Base-by-base conservation (phyloP, 2,888 invertebrate species). In the Caenorhabditis panamensis region DNA sequence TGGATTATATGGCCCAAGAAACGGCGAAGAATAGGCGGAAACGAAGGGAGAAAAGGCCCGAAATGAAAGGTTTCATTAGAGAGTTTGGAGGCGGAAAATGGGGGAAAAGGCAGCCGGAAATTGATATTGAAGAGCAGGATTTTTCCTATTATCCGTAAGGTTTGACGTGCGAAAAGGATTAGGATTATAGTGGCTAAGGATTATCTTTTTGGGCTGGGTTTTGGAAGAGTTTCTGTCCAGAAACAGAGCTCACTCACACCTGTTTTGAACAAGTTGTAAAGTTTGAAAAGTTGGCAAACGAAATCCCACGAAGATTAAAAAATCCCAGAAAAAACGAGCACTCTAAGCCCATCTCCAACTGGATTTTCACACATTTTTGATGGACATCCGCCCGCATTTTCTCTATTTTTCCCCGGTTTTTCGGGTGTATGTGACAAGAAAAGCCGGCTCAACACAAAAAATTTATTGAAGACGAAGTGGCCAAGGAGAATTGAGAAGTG, bases 41-140 rank as follows among this genome's bases (percentile, higher is more conserved):
- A 58, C 16, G 26, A 22, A n/a, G 28, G 37, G 4, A 1, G 26
- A 22, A n/a, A n/a, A 20, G 4, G 4, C 31, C 31, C 22, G 4
- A n/a, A 59, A 59, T 59, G 59, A 59, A 36, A 44, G 41, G 71
- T 37, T 49, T 31, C 56, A 58, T 47, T 53, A 59, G 54, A 44
- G 44, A 1, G 26, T 28, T 20, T 37, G 11, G n/a, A 41, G 20
- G 11, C 0, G 18, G 31, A n/a, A 44, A 18, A 22, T 20, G 22
- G 49, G 31, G 51, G 22, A 41, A 16, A 41, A 13, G 36, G 24
- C 24, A 16, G 16, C 24, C 20, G 16, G 53, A 58, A 59, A 36
- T 24, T 37, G 58, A 58, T 58, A 18, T 53, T 53, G n/a, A n/a
- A n/a, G n/a, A n/a, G n/a, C n/a, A n/a, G n/a, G n/a, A n/a, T 31